A percentile compares a stretch with the other conserved stretches of the same genome.
phyloP scores from a whole-genome alignment of 2,888 invertebrate species.

The Digitonthophagus gazella region DNA sequence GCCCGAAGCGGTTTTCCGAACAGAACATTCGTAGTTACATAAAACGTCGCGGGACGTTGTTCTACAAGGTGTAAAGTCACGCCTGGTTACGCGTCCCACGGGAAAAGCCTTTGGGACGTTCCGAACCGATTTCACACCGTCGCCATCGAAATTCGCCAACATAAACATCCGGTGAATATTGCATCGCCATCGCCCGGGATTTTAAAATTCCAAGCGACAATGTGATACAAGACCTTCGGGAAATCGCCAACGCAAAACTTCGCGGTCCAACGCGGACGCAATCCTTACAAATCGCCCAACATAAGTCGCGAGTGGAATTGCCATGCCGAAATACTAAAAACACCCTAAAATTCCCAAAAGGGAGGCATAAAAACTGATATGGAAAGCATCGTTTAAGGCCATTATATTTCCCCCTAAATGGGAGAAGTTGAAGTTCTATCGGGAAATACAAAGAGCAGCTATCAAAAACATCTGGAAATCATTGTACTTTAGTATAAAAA shows the following conservation, averaged over 20 bases:
- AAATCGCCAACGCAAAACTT: slow-evolving; percentile 5
- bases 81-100: not conserved
- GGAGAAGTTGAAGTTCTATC: not conserved
- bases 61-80: not conserved
- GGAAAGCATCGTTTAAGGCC: not conserved
- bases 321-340: not conserved
- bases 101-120: not conserved
- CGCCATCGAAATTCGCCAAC: slow-evolving; percentile 9
- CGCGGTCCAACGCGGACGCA: not conserved
- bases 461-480: not conserved
- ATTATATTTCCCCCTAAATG: not conserved
- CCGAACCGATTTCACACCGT: not conserved
- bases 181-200: slow-evolving; percentile 10
- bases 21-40: not conserved
- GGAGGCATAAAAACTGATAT: not conserved
- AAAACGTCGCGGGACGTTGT: not conserved
- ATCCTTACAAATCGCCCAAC: not conserved
- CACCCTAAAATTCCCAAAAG: not conserved
- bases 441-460: not conserved
- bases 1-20: not conserved
- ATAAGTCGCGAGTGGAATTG: not conserved
- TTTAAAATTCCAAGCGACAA: slow-evolving; percentile 10
- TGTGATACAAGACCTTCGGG: slow-evolving; percentile 6
- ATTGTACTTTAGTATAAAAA: not conserved
- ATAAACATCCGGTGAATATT: slow-evolving; percentile 12